Percentiles rank a stretch among this genome's conserved stretches.
phyloP scores from a whole-genome alignment of 2,797 vertebrate genomes.

The Rhinogobio ventralis region DNA sequence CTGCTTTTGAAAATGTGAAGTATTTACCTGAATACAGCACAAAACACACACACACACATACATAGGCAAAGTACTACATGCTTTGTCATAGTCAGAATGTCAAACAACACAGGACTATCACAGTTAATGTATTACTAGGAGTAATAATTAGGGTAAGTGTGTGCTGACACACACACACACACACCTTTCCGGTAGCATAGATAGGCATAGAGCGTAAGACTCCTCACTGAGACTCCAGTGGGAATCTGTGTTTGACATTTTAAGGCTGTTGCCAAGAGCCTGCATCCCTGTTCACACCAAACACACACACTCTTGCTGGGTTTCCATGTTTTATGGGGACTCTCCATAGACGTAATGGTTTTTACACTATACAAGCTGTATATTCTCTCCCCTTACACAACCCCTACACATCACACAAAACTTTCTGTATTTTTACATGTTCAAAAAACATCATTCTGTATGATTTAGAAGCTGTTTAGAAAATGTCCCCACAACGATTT shows the following conservation, averaged over 20 bases:
- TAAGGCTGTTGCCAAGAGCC: constrained; percentile 24
- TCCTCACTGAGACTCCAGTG: constrained; percentile 3
- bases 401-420: neutral
- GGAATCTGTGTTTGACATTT: constrained; percentile 42
- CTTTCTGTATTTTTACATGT: no score
- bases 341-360: neutral
- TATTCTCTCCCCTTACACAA: neutral
- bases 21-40: neutral
- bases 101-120: neutral
- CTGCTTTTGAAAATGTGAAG: neutral
- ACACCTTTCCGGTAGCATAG: neutral
- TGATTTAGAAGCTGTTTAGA: no score
- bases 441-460: neutral
- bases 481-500: no score
- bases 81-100: constrained; percentile 8
- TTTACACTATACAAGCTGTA: neutral
- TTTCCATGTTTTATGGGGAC: neutral
- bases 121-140: constrained; percentile 39
- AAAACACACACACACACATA: neutral
- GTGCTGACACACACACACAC: neutral
- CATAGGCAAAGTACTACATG: neutral
- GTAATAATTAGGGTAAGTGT: neutral
- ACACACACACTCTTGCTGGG: neutral
- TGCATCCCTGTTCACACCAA: neutral
- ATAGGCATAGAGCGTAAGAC: neutral